A percentile compares a stretch with the other conserved stretches of the same genome.
Conservation (phyloP, 2,888 invertebrate genomes). For the Sialis fuliginosa region DNA sequence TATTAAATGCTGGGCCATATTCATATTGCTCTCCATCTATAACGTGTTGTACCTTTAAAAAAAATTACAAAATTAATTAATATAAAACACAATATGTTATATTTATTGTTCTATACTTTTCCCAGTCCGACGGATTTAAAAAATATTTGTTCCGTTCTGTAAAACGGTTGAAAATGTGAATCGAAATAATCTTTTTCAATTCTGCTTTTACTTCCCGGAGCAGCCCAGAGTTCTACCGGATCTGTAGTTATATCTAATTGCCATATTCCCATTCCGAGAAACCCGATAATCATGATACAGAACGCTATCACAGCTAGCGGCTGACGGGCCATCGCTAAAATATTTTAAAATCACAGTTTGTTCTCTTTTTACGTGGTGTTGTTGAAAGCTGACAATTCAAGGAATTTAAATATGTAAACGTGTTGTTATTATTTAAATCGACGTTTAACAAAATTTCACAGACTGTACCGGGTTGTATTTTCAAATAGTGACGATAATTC, state of each 20-base stretch:
- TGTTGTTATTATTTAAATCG: too few relatives aligned
- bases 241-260: conserved; percentile 61
- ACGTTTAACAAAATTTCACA: too few relatives aligned
- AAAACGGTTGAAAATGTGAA: conserved; percentile 72
- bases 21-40: conserved; percentile 24
- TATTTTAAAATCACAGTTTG: neutral
- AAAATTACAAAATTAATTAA: neutral
- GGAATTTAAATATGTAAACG: too few relatives aligned
- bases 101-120: conserved; percentile 20
- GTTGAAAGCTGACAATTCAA: too few relatives aligned
- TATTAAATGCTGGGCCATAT: conserved; percentile 67
- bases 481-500: too few relatives aligned
- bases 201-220: conserved; percentile 61
- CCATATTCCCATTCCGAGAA: conserved; percentile 47
- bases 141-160: conserved; percentile 77
- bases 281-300: conserved; percentile 39
- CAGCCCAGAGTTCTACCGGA: conserved; percentile 88
- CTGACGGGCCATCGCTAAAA: conserved; percentile 42
- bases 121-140: conserved; percentile 43
- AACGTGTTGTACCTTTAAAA: conserved; percentile 16
- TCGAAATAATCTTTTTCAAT: conserved; percentile 79
- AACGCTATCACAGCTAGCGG: conserved; percentile 45
- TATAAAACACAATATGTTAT: neutral
- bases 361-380: too few relatives aligned
- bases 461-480: too few relatives aligned